Conservation (phyloP, 2,888 invertebrate genomes). For the Nysson spinosus region DNA sequence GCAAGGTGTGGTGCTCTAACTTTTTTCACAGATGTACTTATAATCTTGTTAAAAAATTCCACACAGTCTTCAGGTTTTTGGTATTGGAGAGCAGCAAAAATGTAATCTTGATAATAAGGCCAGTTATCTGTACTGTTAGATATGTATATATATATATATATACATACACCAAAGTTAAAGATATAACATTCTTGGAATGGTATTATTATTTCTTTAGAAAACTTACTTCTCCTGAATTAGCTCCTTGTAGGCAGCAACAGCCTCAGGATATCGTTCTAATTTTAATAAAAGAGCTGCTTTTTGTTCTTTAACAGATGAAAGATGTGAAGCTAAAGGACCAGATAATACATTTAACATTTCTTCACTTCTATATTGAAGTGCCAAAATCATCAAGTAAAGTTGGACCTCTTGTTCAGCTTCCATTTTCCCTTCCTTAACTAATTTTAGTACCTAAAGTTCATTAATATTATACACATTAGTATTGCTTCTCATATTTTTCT, state of each 20-base stretch:
- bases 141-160: conserved; percentile 16
- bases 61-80: conserved; percentile 71
- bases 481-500: no score
- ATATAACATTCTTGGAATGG: background rate
- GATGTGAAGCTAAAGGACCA: conserved; percentile 80
- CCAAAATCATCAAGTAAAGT: conserved; percentile 92
- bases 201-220: conserved; percentile 71
- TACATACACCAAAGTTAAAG: no score
- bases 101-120: conserved; percentile 78
- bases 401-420: conserved; percentile 97
- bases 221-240: conserved; percentile 86
- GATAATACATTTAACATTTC: conserved; percentile 90
- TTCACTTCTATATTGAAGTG: conserved; percentile 88
- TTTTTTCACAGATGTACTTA: conserved; percentile 62
- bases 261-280: conserved; percentile 85
- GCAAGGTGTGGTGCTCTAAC: conserved; percentile 91
- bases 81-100: conserved; percentile 73
- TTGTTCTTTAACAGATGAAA: conserved; percentile 79
- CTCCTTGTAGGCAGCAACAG: conserved; percentile 86
- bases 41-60: conserved; percentile 73
- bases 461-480: background rate
- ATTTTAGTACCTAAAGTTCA: conserved; percentile 79
- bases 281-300: conserved; percentile 87
- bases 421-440: conserved; percentile 90
- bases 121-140: conserved; percentile 77